Evolutionary conservation across 2,797 vertebrate genomes (phyloP), one percentile per base, ranked within the genome.

Genomic region (Catostomus latipinnis): DNA sequence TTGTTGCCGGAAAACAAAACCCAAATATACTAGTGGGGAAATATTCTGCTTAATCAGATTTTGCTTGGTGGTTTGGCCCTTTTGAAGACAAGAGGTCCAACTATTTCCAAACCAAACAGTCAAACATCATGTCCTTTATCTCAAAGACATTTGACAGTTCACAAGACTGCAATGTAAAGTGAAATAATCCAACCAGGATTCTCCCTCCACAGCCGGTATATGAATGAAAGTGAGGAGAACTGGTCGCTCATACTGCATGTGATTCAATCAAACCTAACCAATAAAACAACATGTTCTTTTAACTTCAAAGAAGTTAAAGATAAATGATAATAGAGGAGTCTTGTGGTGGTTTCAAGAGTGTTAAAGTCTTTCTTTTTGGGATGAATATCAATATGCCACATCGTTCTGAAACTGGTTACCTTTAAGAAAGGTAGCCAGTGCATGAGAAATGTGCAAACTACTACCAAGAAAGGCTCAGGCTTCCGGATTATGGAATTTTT

Each of bases 221-320:
- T 60, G 1, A 49, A 72, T 18, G 54, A 60, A 13, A 7, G 6
- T 2, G 14, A 72, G 14, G 54, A 72, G 14, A 16, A 49, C 45
- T 48, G 10, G 56, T 58, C 12, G 48, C 58, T 8, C 16, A 34
- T 16, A 12, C 63, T 82, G 65, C 72, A 69, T 34, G 57, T 8
- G 73, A 73, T 82, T 78, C 48, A 75, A 76, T 79, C 88, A 87
- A 90, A 85, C 87, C 93, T 88, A 92, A 86, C 89, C 71, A 84
- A 81, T 56, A 83, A 80, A 83, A 71, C 78, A 80, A 71, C 12
- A 45, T 8, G 34, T 56, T 78, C 67, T 53, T 92, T 90, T 94
- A 96, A 96, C 95, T 95, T 96, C 95, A 96, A 90, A 95, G 95
- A 95, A 93, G 94, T 95, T 93, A 83, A 61, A 50, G 13, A 76